Evolutionary conservation across 2,797 vertebrate genomes (phyloP), one percentile per base, ranked within the genome.

Genomic region (Pipistrellus nathusii): DNA sequence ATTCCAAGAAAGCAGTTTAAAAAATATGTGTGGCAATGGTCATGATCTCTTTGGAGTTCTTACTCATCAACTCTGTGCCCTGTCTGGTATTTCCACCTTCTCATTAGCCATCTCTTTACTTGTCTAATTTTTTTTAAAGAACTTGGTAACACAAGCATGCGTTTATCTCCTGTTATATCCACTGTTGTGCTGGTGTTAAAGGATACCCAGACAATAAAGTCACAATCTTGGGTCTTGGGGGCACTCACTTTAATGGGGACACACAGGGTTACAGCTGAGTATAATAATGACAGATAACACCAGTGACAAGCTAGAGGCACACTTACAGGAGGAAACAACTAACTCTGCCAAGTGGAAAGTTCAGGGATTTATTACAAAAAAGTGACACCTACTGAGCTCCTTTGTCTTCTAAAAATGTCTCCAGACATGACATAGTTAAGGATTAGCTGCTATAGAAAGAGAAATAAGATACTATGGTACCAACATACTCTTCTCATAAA

Each of bases 351-450:
- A 88, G 25, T 21, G 59, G 8, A 68, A 38, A 88, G n/a, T 91
- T 91, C 48, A 53, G 44, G 59, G 3, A 51, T 35, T 68, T 53
- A 72, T 76, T 11, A 71, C 8, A 55, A 90, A 15, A n/a, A 91
- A 85, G 12, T 0, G 9, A 75, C 35, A 80, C 17, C 41, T 82
- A 59, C 20, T 72, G 30, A 69, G 53, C 10, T 78, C 64, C 30
- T 92, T 66, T 71, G 6, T 94, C 8, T 68, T 66, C 66, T 76
- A 41, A 15, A 71, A 27, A 83, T 88, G 84, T 90, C 44, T 72
- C 15, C 41, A 62, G 41, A 76, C 87, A 94, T 77, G 17, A 57
- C 71, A 68, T 1, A 85, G n/a, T 25, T 77, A 88, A 89, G 57
- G 94, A 77, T 57, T 6, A 88, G 35, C 30, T 46, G 44, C 62